phyloP scores from a whole-genome alignment of 2,113 vertebrate species.

The Lophura nycthemera region DNA sequence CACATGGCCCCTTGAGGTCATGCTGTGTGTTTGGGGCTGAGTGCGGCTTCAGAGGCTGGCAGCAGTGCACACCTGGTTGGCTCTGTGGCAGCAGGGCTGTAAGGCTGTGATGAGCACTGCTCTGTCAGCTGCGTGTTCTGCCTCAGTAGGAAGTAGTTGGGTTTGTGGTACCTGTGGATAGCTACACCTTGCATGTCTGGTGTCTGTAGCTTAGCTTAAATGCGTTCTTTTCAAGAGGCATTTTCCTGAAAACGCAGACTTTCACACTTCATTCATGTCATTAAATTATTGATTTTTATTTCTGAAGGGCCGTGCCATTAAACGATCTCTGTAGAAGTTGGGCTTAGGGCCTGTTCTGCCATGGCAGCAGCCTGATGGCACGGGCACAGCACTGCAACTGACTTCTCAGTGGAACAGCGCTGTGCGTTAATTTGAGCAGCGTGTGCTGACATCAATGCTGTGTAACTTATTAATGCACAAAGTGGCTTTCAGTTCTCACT shows the following conservation, averaged over 20 bases:
- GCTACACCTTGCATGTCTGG: background rate
- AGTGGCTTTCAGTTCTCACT: background rate
- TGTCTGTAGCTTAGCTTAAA: background rate
- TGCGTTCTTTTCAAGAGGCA: background rate
- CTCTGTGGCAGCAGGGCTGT: background rate
- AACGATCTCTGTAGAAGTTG: background rate
- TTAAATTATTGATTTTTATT: background rate
- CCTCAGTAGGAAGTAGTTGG: background rate
- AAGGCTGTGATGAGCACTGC: background rate
- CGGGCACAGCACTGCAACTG: background rate
- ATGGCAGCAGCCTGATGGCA: background rate
- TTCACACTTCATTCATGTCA: background rate
- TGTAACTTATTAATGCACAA: background rate
- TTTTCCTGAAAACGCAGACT: background rate
- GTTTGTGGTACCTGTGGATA: background rate
- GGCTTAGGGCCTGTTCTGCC: background rate
- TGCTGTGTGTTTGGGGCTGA: background rate
- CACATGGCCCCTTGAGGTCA: slow-evolving; percentile 50
- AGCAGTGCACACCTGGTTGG: background rate
- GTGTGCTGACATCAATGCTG: accelerated
- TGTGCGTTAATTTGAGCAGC: background rate
- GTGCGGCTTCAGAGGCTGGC: too few species aligned
- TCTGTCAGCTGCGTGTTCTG: background rate
- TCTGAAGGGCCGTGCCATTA: background rate
- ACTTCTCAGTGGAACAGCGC: background rate